phyloP scores from a whole-genome alignment of 2,888 invertebrate genomes.

The Cynaeus angustus region DNA sequence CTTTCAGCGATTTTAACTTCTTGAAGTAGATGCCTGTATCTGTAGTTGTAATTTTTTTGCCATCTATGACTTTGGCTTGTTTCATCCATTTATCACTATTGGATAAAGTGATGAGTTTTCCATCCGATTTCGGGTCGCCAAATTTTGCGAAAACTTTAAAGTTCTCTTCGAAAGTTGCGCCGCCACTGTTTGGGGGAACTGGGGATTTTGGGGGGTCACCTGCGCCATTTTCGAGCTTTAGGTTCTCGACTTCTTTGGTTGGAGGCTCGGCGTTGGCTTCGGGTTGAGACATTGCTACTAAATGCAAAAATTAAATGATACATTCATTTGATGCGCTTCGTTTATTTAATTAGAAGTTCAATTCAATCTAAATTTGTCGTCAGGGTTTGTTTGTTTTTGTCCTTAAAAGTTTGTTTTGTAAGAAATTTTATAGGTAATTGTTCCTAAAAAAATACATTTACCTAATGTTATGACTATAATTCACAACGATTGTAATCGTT shows the following conservation, averaged over 20 bases:
- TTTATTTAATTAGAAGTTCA: background rate
- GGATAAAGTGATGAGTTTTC: conserved; percentile 88
- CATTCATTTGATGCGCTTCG: background rate
- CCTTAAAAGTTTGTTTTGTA: too few species aligned
- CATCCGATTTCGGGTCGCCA: conserved; percentile 91
- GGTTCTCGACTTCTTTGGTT: conserved; percentile 72
- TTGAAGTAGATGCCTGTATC: conserved; percentile 95
- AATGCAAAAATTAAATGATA: background rate
- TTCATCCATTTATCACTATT: conserved; percentile 98
- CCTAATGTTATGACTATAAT: too few species aligned
- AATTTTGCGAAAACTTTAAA: conserved; percentile 92
- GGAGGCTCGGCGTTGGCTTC: conserved; percentile 53
- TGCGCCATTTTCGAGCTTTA: conserved; percentile 75
- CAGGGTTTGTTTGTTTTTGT: too few species aligned
- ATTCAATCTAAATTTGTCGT: too few species aligned
- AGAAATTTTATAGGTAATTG: too few species aligned
- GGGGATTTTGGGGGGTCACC: conserved; percentile 54
- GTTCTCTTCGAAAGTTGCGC: conserved; percentile 76
- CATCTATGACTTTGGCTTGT: conserved; percentile 88
- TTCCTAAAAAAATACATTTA: too few species aligned
- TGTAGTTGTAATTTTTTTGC: conserved; percentile 91
- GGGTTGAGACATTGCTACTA: conserved; percentile 49
- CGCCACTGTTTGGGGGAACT: conserved; percentile 52
- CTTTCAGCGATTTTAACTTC: conserved; percentile 88
- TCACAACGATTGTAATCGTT: too few species aligned